phyloP scores from a whole-genome alignment of 1,140 invertebrate species.

The Bradysia coprophila region DNA sequence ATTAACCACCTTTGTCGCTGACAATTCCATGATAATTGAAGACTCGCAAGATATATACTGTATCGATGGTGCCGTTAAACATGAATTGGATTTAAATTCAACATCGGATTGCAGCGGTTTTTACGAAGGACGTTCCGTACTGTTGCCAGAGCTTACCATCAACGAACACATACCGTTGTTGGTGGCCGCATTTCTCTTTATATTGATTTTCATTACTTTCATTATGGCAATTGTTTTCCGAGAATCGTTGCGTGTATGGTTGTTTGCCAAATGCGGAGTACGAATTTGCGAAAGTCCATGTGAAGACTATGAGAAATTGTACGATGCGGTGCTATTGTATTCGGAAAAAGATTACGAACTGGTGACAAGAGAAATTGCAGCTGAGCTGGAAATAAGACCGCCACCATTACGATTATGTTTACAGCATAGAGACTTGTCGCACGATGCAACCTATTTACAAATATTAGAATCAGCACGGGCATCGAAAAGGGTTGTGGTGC shows the following conservation, averaged over 20 bases:
- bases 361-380: conserved; percentile 62
- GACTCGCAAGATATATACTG: conserved; percentile 62
- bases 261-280: conserved; percentile 76
- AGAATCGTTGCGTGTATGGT: conserved; percentile 70
- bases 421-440: conserved; percentile 63
- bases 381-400: conserved; percentile 55
- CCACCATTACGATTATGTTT: conserved; percentile 66
- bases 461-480: conserved; percentile 76
- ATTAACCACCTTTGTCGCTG: conserved; percentile 61
- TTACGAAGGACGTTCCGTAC: conserved; percentile 51
- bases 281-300: conserved; percentile 39
- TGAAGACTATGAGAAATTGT: conserved; percentile 67
- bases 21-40: conserved; percentile 59
- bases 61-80: conserved; percentile 54
- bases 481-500: conserved; percentile 56
- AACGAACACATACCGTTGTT: conserved; percentile 63
- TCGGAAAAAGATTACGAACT: conserved; percentile 84
- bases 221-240: conserved; percentile 66
- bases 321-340: conserved; percentile 86
- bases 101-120: conserved; percentile 34
- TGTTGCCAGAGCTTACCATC: conserved; percentile 42
- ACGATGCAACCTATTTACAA: conserved; percentile 47
- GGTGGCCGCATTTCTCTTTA: conserved; percentile 51
- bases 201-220: conserved; percentile 52
- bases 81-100: conserved; percentile 58